These are phyloP conservation scores for Anolis sagrei DNA, from an alignment of 2,113 vertebrate species.

Conservation along the genomic window DNA sequence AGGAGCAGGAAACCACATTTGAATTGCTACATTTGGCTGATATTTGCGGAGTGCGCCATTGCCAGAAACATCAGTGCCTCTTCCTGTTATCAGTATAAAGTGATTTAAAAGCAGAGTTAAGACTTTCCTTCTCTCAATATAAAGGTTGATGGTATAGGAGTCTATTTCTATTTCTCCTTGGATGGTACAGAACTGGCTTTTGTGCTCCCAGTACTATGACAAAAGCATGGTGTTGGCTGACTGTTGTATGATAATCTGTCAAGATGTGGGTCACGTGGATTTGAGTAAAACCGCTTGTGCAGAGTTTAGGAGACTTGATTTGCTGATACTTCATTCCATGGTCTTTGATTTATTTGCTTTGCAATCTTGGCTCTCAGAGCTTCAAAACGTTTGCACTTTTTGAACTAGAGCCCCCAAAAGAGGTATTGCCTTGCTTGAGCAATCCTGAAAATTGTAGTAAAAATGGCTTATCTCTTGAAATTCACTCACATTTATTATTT, in stretches of 20 bases:
- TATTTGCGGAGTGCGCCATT: not conserved
- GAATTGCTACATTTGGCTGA: slow-evolving; percentile 4
- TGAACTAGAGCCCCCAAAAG: too few species aligned
- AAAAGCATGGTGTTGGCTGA: not conserved
- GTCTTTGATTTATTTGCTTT: not conserved
- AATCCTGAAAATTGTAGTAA: too few species aligned
- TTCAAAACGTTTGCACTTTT: too few species aligned
- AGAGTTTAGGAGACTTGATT: not conserved
- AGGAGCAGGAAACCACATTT: slow-evolving; percentile 21
- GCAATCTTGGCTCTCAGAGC: not conserved
- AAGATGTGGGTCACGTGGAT: not conserved
- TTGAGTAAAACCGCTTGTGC: not conserved
- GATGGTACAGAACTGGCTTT: not conserved
- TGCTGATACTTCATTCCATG: not conserved
- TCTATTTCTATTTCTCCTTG: not conserved
- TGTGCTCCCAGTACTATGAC: too few species aligned
- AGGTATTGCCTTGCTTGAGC: too few species aligned
- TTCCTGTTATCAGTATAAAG: slow-evolving; percentile 31
- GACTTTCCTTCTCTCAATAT: not conserved
- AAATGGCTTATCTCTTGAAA: too few species aligned
- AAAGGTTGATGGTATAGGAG: slow-evolving; percentile 5
- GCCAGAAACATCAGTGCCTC: slow-evolving; percentile 20
- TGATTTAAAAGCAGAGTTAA: slow-evolving; percentile 20
- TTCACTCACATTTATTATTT: not conserved
- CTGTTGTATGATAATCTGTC: not conserved